These are phyloP conservation scores for Acleris literana DNA, from an alignment of 2,888 invertebrate species.

Conservation along the genomic window DNA sequence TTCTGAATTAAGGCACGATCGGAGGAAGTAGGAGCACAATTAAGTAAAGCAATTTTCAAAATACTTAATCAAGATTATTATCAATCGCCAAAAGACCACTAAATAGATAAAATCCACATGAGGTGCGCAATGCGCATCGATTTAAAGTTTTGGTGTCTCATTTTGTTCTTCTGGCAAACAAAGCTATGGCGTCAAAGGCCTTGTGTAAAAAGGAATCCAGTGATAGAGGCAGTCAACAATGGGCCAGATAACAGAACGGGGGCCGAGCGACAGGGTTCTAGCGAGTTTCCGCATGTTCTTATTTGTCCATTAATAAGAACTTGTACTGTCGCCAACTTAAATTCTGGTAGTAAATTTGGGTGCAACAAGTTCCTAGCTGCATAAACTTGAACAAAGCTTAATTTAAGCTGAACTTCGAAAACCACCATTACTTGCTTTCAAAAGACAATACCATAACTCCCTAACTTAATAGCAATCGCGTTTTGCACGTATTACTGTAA, in stretches of 20 bases:
- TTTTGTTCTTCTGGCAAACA: constrained; percentile 80
- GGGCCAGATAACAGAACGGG: constrained; percentile 65
- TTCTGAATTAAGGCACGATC: too few species aligned
- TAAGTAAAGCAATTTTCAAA: too few species aligned
- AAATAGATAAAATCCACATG: constrained; percentile 11
- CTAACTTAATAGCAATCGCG: too few species aligned
- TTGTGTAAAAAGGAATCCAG: constrained; percentile 81
- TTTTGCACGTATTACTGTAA: too few species aligned
- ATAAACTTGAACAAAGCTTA: too few species aligned
- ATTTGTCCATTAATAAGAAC: background rate
- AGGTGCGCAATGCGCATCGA: constrained; percentile 72
- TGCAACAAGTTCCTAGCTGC: too few species aligned
- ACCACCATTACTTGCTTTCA: too few species aligned
- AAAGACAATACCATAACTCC: too few species aligned
- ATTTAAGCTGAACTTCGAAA: too few species aligned
- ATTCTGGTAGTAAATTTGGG: too few species aligned
- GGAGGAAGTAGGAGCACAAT: too few species aligned
- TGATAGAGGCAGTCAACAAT: constrained; percentile 83
- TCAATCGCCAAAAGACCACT: background rate
- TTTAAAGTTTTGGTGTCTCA: constrained; percentile 68
- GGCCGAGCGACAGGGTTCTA: constrained; percentile 42
- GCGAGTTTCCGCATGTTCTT: background rate
- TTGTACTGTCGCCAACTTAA: background rate
- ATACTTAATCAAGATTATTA: too few species aligned
- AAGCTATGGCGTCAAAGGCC: constrained; percentile 78